phyloP scores from a whole-genome alignment of 1,140 invertebrate species.

The Varroa destructor region DNA sequence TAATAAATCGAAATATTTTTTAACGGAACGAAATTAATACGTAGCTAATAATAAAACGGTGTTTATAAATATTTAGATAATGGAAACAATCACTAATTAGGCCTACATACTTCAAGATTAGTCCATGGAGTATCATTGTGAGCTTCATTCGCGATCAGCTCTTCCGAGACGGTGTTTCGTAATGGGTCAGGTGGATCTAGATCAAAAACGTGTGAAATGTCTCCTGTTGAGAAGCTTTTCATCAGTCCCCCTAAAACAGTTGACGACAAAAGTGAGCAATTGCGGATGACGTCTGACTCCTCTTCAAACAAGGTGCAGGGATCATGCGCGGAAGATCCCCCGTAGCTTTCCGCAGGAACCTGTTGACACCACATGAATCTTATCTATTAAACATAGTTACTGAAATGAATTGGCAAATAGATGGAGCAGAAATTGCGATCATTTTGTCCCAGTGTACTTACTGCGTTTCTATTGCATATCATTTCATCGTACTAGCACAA shows the following conservation, averaged over 20 bases:
- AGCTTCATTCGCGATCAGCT: constrained; percentile 36
- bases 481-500: no score
- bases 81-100: no score
- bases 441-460: no score
- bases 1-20: no score
- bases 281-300: constrained; percentile 57
- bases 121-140: no score
- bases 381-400: neutral
- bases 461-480: no score
- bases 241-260: constrained; percentile 54
- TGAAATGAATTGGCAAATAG: no score
- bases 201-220: constrained; percentile 43
- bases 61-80: no score
- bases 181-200: constrained; percentile 6
- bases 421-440: no score
- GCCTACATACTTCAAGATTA: no score
- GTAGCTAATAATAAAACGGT: no score
- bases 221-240: constrained; percentile 64
- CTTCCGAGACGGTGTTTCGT: constrained; percentile 49
- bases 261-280: constrained; percentile 59
- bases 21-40: no score
- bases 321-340: constrained; percentile 42
- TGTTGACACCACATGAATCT: neutral
- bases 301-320: constrained; percentile 56
- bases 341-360: constrained; percentile 42